These are phyloP conservation scores for Chlorops oryzae DNA, from an alignment of 1,140 invertebrate genomes.

Conservation along the genomic window DNA sequence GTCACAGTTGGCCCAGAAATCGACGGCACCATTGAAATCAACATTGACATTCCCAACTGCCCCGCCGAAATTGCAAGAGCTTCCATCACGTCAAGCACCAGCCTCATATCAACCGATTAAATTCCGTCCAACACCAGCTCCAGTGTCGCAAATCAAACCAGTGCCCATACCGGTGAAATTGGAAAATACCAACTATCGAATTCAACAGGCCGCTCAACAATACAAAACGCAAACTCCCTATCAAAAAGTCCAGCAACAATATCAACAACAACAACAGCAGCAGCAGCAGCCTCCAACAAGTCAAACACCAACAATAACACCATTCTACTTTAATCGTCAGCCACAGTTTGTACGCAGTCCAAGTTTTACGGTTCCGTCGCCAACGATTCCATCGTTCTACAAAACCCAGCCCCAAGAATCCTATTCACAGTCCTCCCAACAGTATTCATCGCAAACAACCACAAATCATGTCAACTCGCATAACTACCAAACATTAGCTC, in stretches of 20 bases:
- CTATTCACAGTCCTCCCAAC: too few relatives aligned
- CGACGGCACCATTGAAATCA: conserved; percentile 51
- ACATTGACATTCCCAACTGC: conserved; percentile 48
- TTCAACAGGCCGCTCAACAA: conserved; percentile 30
- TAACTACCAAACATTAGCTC: too few relatives aligned
- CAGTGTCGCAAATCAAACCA: conserved; percentile 36
- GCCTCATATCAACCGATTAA: conserved; percentile 47
- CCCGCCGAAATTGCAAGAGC: conserved; percentile 45
- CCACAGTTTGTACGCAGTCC: conserved; percentile 28
- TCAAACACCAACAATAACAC: too few relatives aligned
- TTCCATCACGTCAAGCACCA: conserved; percentile 32
- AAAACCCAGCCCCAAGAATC: too few relatives aligned
- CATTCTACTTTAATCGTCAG: conserved; percentile 47
- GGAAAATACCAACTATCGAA: conserved; percentile 33
- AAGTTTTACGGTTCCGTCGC: conserved; percentile 32
- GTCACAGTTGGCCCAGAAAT: conserved; percentile 23
- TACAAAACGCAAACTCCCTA: conserved; percentile 31
- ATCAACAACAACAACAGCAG: conserved; percentile 24
- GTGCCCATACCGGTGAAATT: conserved; percentile 31
- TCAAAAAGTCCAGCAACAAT: conserved; percentile 26
- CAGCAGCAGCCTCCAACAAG: conserved; percentile 38
- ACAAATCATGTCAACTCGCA: too few relatives aligned
- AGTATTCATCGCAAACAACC: too few relatives aligned
- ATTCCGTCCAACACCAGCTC: conserved; percentile 34
- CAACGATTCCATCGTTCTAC: conserved; percentile 42